Conservation (phyloP, 2,113 vertebrate genomes). For the Vidua chalybeata region DNA sequence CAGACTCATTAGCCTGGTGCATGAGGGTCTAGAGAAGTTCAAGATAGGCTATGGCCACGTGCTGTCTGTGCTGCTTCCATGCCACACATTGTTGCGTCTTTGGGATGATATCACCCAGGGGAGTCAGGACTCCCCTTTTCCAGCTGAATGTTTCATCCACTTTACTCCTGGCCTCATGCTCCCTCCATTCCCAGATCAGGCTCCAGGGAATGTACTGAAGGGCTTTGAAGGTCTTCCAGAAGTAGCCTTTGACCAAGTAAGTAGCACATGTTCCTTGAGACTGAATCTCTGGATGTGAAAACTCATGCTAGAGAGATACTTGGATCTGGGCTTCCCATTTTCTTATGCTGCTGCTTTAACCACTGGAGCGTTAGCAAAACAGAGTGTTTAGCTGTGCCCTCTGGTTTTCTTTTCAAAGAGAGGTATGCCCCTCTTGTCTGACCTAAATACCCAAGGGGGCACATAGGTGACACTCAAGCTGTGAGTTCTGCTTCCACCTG, state of each 20-base stretch:
- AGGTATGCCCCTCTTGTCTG: neutral
- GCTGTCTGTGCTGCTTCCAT: neutral
- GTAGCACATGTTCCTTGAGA: neutral
- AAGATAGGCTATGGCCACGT: fast-evolving
- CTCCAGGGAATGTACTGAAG: neutral
- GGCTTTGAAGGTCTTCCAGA: neutral
- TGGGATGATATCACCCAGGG: neutral
- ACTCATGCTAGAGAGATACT: neutral
- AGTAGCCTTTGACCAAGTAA: neutral
- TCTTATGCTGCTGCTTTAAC: neutral
- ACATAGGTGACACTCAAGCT: neutral
- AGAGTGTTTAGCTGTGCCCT: neutral
- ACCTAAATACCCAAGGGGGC: neutral
- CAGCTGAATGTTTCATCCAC: neutral
- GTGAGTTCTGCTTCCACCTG: neutral
- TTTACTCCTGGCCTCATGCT: neutral
- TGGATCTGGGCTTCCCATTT: neutral
- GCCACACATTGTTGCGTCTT: fast-evolving
- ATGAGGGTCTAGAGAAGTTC: neutral
- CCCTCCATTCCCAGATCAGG: neutral
- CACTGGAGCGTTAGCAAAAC: neutral
- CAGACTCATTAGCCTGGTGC: neutral
- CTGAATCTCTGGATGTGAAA: neutral
- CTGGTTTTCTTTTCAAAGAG: neutral
- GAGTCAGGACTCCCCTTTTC: neutral